Percentiles rank a stretch among this genome's conserved stretches.
These are phyloP conservation scores for Pogonocherus hispidulus DNA, from an alignment of 2,888 invertebrate genomes.

Conservation along the genomic window DNA sequence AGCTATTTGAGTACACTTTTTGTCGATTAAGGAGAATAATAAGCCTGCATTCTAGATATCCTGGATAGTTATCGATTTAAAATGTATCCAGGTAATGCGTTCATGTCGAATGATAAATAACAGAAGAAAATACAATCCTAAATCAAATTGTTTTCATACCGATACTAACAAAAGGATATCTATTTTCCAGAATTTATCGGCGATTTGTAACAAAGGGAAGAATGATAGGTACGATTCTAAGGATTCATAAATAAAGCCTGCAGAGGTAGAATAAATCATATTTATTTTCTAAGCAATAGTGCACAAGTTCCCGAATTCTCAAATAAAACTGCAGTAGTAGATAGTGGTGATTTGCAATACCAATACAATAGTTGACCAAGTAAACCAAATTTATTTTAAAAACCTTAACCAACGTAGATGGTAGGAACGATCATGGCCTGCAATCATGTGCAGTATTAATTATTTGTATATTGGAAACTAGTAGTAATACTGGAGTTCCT, in stretches of 20 bases:
- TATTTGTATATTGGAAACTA: too few relatives aligned
- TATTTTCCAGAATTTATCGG: conserved; percentile 10
- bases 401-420: too few relatives aligned
- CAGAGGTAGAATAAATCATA: neutral
- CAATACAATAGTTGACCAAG: too few relatives aligned
- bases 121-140: conserved; percentile 11
- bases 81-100: conserved; percentile 8
- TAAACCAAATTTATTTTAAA: too few relatives aligned
- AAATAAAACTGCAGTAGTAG: too few relatives aligned
- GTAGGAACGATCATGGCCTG: too few relatives aligned
- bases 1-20: conserved; percentile 8
- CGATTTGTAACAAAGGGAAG: neutral
- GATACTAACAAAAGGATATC: conserved; percentile 15
- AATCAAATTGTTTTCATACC: conserved; percentile 20
- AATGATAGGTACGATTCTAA: conserved; percentile 5
- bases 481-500: too few relatives aligned
- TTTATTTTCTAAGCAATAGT: neutral
- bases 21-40: conserved; percentile 14
- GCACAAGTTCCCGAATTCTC: neutral
- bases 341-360: too few relatives aligned
- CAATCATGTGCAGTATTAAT: too few relatives aligned
- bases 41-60: neutral
- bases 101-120: conserved; percentile 9
- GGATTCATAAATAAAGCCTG: conserved; percentile 11
- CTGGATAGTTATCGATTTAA: conserved; percentile 11